Base-by-base conservation (phyloP, 2,113 vertebrate species). In the Archocentrus centrarchus region DNA sequence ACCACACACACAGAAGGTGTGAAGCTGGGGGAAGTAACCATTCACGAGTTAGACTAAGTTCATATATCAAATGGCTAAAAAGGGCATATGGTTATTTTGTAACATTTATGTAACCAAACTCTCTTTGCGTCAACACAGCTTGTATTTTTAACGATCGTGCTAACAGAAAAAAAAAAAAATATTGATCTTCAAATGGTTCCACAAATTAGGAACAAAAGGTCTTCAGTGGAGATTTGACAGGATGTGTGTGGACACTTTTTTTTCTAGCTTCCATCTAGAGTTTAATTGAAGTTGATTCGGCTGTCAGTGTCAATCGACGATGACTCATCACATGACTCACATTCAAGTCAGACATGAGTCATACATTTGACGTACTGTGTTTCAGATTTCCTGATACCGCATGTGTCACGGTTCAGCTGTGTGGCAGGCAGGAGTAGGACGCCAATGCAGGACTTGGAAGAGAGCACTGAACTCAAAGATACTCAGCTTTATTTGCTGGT, bases 191-290 rank as follows among this genome's bases (percentile, higher is more conserved):
- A 17, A 62, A 32, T 32, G 44, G 0, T 82, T 32, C 62, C 77
- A 86, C 24, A 35, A 85, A 37, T 22, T 61, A 2, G 60, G 59
- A 64, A 81, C 82, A 41, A 77, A 81, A 82, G 58, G 55, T 0
- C 77, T 50, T 58, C 11, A 63, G 58, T 83, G 1, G 77, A 35
- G 47, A 57, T 6, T 30, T 10, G 59, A 37, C 4, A 11, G 18
- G 24, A 37, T 35, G 20, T 47, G 20, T 37, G 0, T 0, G 1
- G 11, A 3, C 24, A 6, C 35, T 0, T 0, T 77, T 77, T 70
- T 64, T 57, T 11, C 17, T 15, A 30, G 32, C 6, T 76, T 63
- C 10, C 39, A 66, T 53, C 35, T 77, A 24, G 15, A 44, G 10
- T 47, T 78, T 44, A 15, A 41, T 32, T 78, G 18, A 59, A 37